phyloP scores from a whole-genome alignment of 2,113 vertebrate species.

The Neolamprologus variostigma region DNA sequence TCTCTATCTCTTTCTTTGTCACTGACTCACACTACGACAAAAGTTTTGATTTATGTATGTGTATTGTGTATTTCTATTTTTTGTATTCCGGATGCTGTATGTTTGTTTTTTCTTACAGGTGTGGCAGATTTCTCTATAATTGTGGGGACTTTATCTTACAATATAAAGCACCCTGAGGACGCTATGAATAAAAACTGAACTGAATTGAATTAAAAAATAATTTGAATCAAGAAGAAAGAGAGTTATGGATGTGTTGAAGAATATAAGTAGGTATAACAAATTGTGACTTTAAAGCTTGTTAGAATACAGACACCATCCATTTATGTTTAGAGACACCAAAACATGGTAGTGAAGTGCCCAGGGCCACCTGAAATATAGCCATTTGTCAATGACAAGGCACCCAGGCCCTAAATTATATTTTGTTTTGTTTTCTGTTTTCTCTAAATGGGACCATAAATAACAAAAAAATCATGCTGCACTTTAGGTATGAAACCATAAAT shows the following conservation, averaged over 20 bases:
- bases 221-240: neutral
- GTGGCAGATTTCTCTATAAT: neutral
- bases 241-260: neutral
- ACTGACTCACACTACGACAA: neutral
- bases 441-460: neutral
- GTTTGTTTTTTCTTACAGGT: neutral
- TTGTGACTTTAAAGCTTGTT: neutral
- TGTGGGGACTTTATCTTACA: neutral
- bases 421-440: neutral
- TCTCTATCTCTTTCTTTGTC: neutral
- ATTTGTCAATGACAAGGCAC: neutral
- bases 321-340: neutral
- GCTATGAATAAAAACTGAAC: neutral
- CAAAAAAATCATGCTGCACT: neutral
- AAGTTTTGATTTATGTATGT: neutral
- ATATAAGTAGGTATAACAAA: neutral
- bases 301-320: neutral
- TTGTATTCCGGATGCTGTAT: neutral
- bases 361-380: neutral
- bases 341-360: neutral
- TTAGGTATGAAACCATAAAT: neutral
- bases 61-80: neutral
- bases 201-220: neutral
- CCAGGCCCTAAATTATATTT: neutral
- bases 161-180: neutral